Percentiles rank a stretch among this genome's conserved stretches.
phyloP scores from a whole-genome alignment of 30 jellyfish, hydroid and myxozoan species.

The Pseudorhiza aurosa region DNA sequence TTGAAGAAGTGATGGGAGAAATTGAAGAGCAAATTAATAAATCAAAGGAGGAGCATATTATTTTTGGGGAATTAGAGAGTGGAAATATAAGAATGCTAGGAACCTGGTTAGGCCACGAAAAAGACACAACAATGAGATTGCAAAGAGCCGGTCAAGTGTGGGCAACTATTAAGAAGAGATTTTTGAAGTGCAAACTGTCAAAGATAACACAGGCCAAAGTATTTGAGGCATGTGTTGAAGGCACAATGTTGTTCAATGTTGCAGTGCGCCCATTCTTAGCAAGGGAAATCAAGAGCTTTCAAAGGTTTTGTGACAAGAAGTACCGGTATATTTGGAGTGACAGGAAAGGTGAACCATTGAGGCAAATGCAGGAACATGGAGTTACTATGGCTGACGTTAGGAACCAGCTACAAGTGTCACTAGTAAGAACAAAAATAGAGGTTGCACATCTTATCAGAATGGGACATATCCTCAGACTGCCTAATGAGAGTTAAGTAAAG shows the following conservation, averaged over 20 bases:
- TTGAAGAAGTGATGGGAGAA: neutral
- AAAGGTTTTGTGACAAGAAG: neutral
- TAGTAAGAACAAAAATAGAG: neutral
- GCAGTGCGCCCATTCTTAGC: neutral
- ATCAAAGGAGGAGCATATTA: neutral
- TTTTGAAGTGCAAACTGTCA: neutral
- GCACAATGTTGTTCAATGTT: neutral
- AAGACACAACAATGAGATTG: neutral
- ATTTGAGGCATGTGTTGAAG: neutral
- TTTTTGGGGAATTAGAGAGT: neutral
- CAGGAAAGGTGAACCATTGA: constrained; percentile 3
- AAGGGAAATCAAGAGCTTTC: constrained; percentile 1
- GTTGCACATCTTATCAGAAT: neutral
- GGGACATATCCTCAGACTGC: constrained; percentile 1
- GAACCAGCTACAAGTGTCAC: neutral
- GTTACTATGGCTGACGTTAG: neutral
- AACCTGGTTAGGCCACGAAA: neutral
- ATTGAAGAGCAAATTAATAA: neutral
- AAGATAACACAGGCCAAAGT: neutral
- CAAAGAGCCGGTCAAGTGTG: neutral
- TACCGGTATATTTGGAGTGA: neutral
- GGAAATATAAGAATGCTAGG: neutral
- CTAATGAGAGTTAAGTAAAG: no score
- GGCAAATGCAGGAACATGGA: neutral
- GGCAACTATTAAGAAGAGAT: neutral